Evolutionary conservation across 2,888 invertebrate genomes (phyloP), one percentile per base, ranked within the genome.

Genomic region (Nemurella pictetii): DNA sequence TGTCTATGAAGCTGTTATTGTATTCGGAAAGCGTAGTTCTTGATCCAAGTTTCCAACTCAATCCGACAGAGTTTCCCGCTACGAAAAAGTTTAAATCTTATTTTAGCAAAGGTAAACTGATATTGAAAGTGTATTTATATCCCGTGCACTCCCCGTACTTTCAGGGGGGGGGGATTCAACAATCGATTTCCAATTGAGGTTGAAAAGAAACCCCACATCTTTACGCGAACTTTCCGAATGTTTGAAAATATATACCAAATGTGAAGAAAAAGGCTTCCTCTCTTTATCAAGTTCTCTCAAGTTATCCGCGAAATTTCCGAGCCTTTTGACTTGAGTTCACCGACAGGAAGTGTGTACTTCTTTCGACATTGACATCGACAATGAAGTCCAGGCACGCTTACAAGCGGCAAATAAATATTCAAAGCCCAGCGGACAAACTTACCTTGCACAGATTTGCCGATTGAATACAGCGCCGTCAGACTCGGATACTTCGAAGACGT

Each of bases 381-480:
- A 55, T 15, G 55, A 55, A 55, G 55, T 55, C 55, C 20, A 20
- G 15, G 3, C 55, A 55, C 55, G 12, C 55, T 20, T 55, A 12
- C 5, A 35, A 35, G 4, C 35, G 9, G 20, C 55, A 15, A 26
- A 73, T 25, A 73, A 4, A 73, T 73, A 26, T 73, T 26, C n/a
- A 73, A 73, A 3, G 20, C 27, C 3, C 77, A 27, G 3, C 2
- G 15, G 36, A 27, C 78, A 28, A 29, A 86, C 89, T 87, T 92
- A 96, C 96, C 97, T 94, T 97, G 95, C 3, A 97, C 96, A 35
- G 97, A 97, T 90, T 97, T 97, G 86, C 98, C 98, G 88, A 98
- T 97, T 86, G 97, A 97, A 91, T 98, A 98, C 35, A 98, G 92
- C 0, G 97, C 96, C 0, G 98, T 97, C 87, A 98, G 93, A 87